Percentiles rank a stretch among this genome's conserved stretches.
These are phyloP conservation scores for Centropristis striata DNA, from an alignment of 2,113 vertebrate species.

Conservation along the genomic window DNA sequence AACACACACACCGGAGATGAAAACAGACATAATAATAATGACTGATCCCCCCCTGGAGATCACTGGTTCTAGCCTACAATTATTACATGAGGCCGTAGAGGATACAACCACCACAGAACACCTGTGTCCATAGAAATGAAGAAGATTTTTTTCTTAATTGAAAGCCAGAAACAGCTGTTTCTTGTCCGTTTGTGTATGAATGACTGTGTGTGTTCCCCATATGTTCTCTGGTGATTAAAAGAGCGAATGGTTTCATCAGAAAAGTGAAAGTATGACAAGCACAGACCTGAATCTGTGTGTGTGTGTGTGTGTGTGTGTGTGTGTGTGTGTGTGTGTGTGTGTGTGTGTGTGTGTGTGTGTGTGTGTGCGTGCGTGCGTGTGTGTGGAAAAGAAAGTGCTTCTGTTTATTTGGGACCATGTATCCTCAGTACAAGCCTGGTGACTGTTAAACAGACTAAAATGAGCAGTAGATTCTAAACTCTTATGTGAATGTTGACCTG, in stretches of 20 bases:
- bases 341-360: background rate
- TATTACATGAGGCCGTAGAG: slow-evolving; percentile 9
- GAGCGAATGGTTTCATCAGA: slow-evolving; percentile 39
- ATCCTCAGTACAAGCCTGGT: background rate
- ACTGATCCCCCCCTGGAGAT: slow-evolving; percentile 25
- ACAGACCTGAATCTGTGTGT: slow-evolving; percentile 23
- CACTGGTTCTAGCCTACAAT: slow-evolving; percentile 42
- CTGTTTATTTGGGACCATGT: background rate
- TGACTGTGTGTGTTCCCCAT: slow-evolving; percentile 53
- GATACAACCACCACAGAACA: slow-evolving; percentile 33
- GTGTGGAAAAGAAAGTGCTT: too few relatives aligned
- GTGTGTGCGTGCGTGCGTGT: background rate
- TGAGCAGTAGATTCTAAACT: background rate
- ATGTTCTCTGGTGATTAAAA: slow-evolving; percentile 61
- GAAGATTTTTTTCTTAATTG: slow-evolving; percentile 22
- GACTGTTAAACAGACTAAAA: background rate
- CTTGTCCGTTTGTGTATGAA: slow-evolving; percentile 12
- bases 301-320: background rate
- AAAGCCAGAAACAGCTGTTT: slow-evolving; percentile 67
- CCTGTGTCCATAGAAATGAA: slow-evolving; percentile 40
- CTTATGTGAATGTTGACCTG: background rate
- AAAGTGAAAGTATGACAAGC: slow-evolving; percentile 40
- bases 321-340: background rate
- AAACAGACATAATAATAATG: background rate
- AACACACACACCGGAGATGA: background rate